These are phyloP conservation scores for Eutrigla gurnardus DNA, from an alignment of 2,797 vertebrate genomes.

Conservation along the genomic window DNA sequence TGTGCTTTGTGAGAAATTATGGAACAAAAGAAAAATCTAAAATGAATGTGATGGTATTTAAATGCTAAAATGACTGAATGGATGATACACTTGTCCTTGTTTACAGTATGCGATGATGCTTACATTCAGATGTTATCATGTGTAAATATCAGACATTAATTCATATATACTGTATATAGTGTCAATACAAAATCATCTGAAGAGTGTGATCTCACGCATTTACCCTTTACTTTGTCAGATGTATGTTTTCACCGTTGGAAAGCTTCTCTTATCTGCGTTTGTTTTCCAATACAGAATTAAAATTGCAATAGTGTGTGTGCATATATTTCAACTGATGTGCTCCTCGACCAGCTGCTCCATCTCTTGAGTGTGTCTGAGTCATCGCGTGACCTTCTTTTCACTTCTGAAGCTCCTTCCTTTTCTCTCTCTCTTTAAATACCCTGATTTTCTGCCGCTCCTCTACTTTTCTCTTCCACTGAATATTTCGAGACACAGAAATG, in stretches of 20 bases:
- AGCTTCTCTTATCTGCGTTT: constrained; percentile 46
- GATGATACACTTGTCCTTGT: constrained; percentile 62
- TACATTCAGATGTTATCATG: constrained; percentile 47
- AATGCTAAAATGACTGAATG: constrained; percentile 52
- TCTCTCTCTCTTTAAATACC: constrained; percentile 27
- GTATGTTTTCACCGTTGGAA: constrained; percentile 54
- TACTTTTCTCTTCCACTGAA: constrained; percentile 61
- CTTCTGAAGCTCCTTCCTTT: constrained; percentile 24
- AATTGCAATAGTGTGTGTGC: constrained; percentile 53
- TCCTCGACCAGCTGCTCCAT: constrained; percentile 12
- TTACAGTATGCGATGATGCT: constrained; percentile 61
- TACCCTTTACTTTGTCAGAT: constrained; percentile 45
- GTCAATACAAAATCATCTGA: constrained; percentile 26
- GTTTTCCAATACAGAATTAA: constrained; percentile 78
- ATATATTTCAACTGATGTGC: constrained; percentile 8
- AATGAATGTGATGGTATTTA: constrained; percentile 57
- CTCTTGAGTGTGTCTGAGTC: constrained; percentile 11
- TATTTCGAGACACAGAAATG: constrained; percentile 70
- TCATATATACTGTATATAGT: neutral
- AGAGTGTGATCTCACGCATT: constrained; percentile 31
- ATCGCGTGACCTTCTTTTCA: constrained; percentile 58
- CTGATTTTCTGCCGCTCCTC: constrained; percentile 30
- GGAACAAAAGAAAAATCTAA: neutral
- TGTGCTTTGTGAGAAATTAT: constrained; percentile 23
- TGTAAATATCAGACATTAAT: constrained; percentile 43